These are phyloP conservation scores for Scolopax mira DNA, from an alignment of 2,113 vertebrate genomes.

Conservation along the genomic window DNA sequence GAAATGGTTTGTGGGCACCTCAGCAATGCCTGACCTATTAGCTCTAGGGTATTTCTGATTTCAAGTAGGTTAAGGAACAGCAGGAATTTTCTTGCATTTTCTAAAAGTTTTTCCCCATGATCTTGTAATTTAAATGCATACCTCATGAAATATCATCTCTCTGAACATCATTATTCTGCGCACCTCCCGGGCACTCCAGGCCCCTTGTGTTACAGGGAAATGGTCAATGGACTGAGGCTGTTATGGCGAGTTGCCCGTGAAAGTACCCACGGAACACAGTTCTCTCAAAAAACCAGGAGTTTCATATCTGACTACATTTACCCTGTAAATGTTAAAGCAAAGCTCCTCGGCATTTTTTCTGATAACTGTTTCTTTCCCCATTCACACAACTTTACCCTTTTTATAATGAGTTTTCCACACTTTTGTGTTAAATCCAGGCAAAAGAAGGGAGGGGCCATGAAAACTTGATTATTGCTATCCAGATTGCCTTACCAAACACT, in stretches of 20 bases:
- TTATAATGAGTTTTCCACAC: not conserved
- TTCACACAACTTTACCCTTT: not conserved
- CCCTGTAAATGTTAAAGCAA: not conserved
- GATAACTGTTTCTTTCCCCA: not conserved
- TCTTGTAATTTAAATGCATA: not conserved
- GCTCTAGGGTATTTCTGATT: not conserved
- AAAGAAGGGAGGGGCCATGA: not conserved
- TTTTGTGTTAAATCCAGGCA: not conserved
- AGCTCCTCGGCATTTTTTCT: not conserved
- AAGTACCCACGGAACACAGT: not conserved
- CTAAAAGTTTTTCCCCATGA: not conserved
- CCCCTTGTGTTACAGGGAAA: not conserved
- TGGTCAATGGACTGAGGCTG: not conserved
- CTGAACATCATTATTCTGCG: not conserved
- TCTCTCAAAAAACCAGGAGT: not conserved
- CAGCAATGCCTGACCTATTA: not conserved
- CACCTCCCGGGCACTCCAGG: not conserved
- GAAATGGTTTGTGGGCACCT: not conserved
- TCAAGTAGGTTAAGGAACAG: slow-evolving; percentile 18
- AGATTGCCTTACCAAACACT: not conserved
- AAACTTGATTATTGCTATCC: not conserved
- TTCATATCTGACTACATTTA: not conserved
- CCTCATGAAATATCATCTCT: not conserved
- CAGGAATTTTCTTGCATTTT: not conserved
- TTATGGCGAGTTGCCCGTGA: not conserved